These are phyloP conservation scores for Adineta ricciae DNA, from an alignment of 2,888 invertebrate species.

Conservation along the genomic window DNA sequence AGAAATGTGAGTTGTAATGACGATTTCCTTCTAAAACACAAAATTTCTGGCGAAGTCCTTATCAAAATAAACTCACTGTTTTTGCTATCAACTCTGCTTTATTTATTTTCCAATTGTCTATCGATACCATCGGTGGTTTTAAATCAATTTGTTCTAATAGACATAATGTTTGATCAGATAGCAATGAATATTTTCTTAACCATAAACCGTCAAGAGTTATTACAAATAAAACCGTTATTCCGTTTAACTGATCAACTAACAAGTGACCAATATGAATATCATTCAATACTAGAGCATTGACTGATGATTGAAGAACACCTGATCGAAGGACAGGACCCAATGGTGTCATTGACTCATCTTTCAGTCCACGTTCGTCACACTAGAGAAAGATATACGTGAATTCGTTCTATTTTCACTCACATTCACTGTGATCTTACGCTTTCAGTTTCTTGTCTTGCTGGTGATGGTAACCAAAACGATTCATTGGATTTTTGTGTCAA, in stretches of 20 bases:
- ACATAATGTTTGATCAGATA: constrained; percentile 64
- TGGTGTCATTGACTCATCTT: neutral
- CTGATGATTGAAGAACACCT: neutral
- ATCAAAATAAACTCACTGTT: neutral
- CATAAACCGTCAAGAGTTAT: constrained; percentile 66
- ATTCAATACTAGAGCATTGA: neutral
- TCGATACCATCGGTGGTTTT: neutral
- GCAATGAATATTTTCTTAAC: constrained; percentile 64
- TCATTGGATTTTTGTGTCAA: constrained; percentile 62
- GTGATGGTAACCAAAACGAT: constrained; percentile 23
- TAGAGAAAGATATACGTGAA: neutral
- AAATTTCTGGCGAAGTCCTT: too few relatives aligned
- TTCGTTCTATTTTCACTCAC: neutral
- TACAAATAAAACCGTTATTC: constrained; percentile 68
- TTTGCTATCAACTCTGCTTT: neutral
- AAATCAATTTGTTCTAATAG: constrained; percentile 71
- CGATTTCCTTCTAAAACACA: neutral
- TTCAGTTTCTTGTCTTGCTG: constrained; percentile 3
- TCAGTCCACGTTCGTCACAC: neutral
- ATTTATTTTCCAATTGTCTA: neutral
- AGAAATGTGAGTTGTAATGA: constrained; percentile 58
- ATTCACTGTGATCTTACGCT: neutral
- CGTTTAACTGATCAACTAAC: constrained; percentile 65
- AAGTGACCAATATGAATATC: constrained; percentile 48
- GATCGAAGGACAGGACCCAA: neutral